Evolutionary conservation across 2,797 vertebrate species (phyloP).

Genomic region (Mormyrops attenuatus): DNA sequence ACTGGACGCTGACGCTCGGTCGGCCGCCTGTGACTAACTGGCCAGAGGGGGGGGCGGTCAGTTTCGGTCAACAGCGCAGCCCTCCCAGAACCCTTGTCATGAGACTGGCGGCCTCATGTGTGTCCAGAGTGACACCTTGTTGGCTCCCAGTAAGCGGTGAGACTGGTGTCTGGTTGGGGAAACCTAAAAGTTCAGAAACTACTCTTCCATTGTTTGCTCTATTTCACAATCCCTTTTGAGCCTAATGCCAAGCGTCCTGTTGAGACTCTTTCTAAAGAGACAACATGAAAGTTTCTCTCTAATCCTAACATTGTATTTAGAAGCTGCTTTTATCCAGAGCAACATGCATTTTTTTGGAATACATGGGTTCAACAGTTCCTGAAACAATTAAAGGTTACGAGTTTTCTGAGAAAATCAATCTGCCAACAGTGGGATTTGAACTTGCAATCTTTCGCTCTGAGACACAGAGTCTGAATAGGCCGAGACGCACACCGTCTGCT

Average conservation of each 20-base stretch:
- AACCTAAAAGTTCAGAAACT: background rate
- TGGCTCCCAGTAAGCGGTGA: background rate
- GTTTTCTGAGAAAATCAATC: background rate
- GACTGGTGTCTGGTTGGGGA: background rate
- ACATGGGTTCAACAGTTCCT: background rate
- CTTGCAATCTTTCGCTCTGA: background rate
- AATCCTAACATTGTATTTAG: background rate
- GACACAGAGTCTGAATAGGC: background rate
- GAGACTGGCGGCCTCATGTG: background rate
- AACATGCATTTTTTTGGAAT: background rate
- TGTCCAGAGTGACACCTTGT: background rate
- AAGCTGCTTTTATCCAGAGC: background rate
- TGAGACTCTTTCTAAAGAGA: background rate
- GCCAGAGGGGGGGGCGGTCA: background rate
- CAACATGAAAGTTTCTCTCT: background rate
- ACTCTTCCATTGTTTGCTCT: background rate
- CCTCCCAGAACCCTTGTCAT: background rate
- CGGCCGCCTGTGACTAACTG: background rate
- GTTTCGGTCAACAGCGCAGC: background rate
- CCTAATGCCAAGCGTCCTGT: background rate
- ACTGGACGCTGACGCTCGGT: background rate
- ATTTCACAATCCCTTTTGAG: background rate
- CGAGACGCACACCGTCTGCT: background rate
- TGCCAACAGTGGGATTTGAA: background rate
- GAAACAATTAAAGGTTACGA: background rate